Evolutionary conservation across 92 coral and sea anemone genomes (phyloP), one percentile per base, ranked within the genome.

Genomic region (Epizoanthus fatuus): DNA sequence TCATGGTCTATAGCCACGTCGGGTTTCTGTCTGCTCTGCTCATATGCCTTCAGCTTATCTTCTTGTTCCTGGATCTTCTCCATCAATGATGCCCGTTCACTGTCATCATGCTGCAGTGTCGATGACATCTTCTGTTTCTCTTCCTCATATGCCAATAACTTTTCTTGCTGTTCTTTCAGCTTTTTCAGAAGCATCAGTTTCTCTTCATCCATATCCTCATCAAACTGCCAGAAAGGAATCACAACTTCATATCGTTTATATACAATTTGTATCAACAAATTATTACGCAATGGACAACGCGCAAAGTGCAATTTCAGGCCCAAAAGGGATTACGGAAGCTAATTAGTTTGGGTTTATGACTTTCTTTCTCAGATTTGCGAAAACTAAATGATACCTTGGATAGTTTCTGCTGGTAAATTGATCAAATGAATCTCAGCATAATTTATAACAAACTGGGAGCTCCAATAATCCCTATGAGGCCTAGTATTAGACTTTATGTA

Each of bases 1-100:
- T 97, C 99, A 53, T 90, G 94, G 89, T 97, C 99, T 52, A 79
- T 64, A 9, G 89, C 68, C 22, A 67, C 91, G 3, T 70, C 70
- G 14, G 82, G 88, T 84, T 86, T 82, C 38, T 89, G 94, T n/a
- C 62, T 59, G 63, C 87, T 87, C 81, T 90, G 95, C 87, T 91
- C 94, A 35, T 74, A 94, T 3, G 94, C 94, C 58, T 81, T 94
- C 22, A 87, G 88, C 67, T 91, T 92, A 69, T 90, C 92, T 70
- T 95, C 94, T 69, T 91, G 89, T 63, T 92, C 91, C 75, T 74
- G 69, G 47, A 29, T 64, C 62, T 51, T 76, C 54, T 66, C 55
- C 55, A n/a, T 25, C 29, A 76, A 15, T 10, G 8, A 57, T 19
- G 11, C 22, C 39, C 47, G 19, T 44, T 77, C 82, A 60, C 71